Evolutionary conservation across 2,113 vertebrate genomes (phyloP), one percentile per base, ranked within the genome.

Genomic region (Balaeniceps rex): DNA sequence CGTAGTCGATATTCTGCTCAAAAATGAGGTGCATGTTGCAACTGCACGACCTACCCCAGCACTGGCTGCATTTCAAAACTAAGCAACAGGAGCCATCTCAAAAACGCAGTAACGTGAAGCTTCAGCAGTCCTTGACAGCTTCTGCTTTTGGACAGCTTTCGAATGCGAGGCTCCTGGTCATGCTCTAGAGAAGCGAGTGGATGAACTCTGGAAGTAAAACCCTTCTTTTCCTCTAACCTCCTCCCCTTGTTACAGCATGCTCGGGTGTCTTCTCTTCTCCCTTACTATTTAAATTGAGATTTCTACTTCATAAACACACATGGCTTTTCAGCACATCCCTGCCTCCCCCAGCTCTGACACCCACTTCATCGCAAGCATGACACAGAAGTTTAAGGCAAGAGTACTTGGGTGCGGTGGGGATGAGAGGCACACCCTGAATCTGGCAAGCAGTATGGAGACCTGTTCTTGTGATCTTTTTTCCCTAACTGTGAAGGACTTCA

Each of bases 41-140:
- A 87, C 95, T 94, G 94, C 91, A 96, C 87, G 91, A 96, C 95
- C 95, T 95, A 96, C 94, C 91, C 94, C 78, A 96, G 70, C 64
- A 66, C 78, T 96, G 94, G 89, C 91, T 92, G 93, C 90, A 70
- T 91, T 91, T 96, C 97, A 95, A 95, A 87, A 88, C 89, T 80
- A 42, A 91, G 93, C 57, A 83, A 96, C 55, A 83, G 77, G 83
- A 96, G 70, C 70, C 72, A 88, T 94, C 81, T 95, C 78, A 91
- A 85, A 94, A 93, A 80, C 18, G 22, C 51, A 52, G 65, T 89
- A 91, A 89, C 4, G 0, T 49, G 75, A 93, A 95, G 19, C 77
- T 87, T 88, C 52, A 80, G 69, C 74, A 92, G 47, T 46, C 83
- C 81, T 91, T 85, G 70, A 90, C 89, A 94, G 46, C 38, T 74